Evolutionary conservation across 1,140 invertebrate genomes (phyloP), one percentile per base, ranked within the genome.

Genomic region (Drosophila lacteicornis): DNA sequence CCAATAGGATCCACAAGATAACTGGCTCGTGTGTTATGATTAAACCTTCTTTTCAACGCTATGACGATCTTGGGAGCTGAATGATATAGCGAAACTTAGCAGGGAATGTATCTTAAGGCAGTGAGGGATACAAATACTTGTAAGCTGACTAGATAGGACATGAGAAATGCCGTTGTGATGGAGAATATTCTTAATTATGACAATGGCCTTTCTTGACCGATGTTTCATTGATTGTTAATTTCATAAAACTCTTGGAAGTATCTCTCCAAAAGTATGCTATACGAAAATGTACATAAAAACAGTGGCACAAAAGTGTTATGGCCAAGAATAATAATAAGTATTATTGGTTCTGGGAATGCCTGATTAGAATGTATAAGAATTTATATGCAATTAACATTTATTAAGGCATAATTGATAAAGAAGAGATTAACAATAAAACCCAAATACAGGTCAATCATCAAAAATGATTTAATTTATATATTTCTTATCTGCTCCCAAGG

Each of bases 1-100:
- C 6, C 27, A n/a, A 40, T 50, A 36, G 2, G 30, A 40, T 58
- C 43, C 47, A 68, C 46, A 69, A 47, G 58, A 67, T 47, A 63
- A 8, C 7, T 11, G 7, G 0, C 15, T 11, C 19, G 8, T 5
- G 13, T 5, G 17, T 5, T 45, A 2, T 11, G 42, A 4, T 9
- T 19, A 7, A 12, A 49, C 13, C 17, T 56, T 56, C 1, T n/a
- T 30, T 30, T 17, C 3, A 25, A 5, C 11, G 27, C 12, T 2
- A 27, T 51, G 47, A 66, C 46, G 47, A n/a, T 50, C 4, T 4
- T 19, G 17, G 4, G 3, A 45, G 4, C 13, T 9, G 13, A 61
- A 36, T 36, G 19, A 45, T 38, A 36, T 36, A 19, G n/a, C 3
- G 9, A 19, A 43, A 27, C 7, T 12, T 8, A 42, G 17, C 9